A percentile compares a stretch with the other conserved stretches of the same genome.
These are phyloP conservation scores for Nematostella vectensis DNA, from an alignment of 92 coral and sea anemone genomes.

Conservation along the genomic window DNA sequence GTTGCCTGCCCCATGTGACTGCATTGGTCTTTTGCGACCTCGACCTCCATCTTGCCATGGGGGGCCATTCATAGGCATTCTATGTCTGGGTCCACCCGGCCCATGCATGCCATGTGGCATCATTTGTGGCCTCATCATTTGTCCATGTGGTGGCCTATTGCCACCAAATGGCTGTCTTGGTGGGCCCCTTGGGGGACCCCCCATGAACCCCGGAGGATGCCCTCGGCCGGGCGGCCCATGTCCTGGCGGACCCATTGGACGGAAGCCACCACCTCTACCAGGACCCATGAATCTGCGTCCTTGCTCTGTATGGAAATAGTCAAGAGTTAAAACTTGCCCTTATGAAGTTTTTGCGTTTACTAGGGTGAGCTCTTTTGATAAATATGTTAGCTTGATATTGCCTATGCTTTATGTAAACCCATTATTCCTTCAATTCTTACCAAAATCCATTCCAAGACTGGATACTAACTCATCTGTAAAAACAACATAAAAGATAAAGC, in stretches of 20 bases:
- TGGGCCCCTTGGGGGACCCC: conserved; percentile 56
- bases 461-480: conserved; percentile 73
- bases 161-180: conserved; percentile 26
- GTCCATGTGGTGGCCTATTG: conserved; percentile 44
- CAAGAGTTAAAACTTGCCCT: no score
- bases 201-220: conserved; percentile 55
- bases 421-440: no score
- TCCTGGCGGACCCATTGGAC: conserved; percentile 47
- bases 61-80: conserved; percentile 41
- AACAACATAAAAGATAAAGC: conserved; percentile 1
- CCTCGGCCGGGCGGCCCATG: conserved; percentile 37
- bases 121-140: conserved; percentile 64
- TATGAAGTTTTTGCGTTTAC: background rate
- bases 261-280: conserved; percentile 67
- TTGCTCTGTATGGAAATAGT: conserved; percentile 42
- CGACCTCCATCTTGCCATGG: conserved; percentile 34
- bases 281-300: conserved; percentile 75
- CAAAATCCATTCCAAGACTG: conserved; percentile 97
- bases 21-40: conserved; percentile 21
- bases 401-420: no score
- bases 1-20: conserved; percentile 5
- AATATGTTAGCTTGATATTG: no score
- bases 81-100: conserved; percentile 41
- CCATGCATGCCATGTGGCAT: conserved; percentile 51
- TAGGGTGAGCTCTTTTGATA: no score